Evolutionary conservation across 2,797 vertebrate genomes (phyloP).

Genomic region (Clarias pachynema): DNA sequence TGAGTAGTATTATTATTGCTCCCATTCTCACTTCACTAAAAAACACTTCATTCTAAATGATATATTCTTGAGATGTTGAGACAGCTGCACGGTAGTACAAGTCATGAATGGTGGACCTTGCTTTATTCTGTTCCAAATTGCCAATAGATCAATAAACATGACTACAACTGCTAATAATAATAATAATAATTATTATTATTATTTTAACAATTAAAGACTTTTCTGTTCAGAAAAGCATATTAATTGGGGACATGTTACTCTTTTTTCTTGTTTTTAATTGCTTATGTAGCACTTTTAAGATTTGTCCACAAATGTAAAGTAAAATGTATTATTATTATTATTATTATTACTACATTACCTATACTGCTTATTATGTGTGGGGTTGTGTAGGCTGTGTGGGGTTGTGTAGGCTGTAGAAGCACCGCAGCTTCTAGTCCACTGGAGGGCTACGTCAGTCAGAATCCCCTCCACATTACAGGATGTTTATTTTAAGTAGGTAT

Average conservation of each 20-base stretch:
- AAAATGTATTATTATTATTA: too few relatives aligned
- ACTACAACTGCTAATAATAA: background rate
- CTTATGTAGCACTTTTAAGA: too few relatives aligned
- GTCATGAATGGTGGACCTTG: conserved; percentile 10
- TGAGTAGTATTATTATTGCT: conserved; percentile 46
- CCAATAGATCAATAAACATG: background rate
- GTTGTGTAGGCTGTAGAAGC: background rate
- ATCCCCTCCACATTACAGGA: background rate
- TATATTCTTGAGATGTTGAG: conserved; percentile 32
- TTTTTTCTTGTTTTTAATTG: too few relatives aligned
- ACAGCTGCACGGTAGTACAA: conserved; percentile 44
- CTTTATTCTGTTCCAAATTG: conserved; percentile 7
- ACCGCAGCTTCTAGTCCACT: background rate
- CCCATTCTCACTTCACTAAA: conserved; percentile 49
- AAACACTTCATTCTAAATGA: conserved; percentile 52
- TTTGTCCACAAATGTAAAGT: too few relatives aligned
- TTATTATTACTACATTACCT: too few relatives aligned
- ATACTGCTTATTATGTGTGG: too few relatives aligned
- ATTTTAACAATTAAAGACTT: too few relatives aligned
- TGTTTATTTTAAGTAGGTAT: background rate
- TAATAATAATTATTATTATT: background rate
- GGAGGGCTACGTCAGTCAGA: background rate
- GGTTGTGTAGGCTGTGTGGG: too few relatives aligned
- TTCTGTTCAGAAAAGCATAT: too few relatives aligned
- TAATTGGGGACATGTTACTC: too few relatives aligned